A percentile compares a stretch with the other conserved stretches of the same genome.
These are phyloP conservation scores for Gambusia holbrooki DNA, from an alignment of 2,113 vertebrate genomes.

Conservation along the genomic window DNA sequence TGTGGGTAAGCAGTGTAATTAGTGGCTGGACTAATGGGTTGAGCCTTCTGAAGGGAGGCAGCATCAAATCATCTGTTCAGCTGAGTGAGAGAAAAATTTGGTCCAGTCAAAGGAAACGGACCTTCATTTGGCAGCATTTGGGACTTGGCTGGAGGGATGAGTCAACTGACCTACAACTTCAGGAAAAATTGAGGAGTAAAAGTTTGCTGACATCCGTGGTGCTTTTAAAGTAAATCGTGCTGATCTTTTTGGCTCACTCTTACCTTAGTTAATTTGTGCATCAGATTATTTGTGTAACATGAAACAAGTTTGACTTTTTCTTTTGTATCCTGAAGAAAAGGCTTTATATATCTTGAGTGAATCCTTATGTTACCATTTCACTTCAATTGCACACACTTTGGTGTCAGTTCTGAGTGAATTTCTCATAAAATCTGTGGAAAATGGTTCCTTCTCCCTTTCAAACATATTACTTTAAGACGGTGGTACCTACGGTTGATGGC, in stretches of 20 bases:
- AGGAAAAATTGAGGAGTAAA: conserved; percentile 9
- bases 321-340: too few relatives aligned
- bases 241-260: neutral
- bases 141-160: neutral
- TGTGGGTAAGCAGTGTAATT: conserved; percentile 74
- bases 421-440: too few relatives aligned
- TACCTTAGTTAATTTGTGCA: neutral
- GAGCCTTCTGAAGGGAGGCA: conserved; percentile 48
- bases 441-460: too few relatives aligned
- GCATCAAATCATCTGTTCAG: conserved; percentile 46
- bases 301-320: too few relatives aligned
- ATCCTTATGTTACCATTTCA: too few relatives aligned
- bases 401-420: too few relatives aligned
- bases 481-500: too few relatives aligned
- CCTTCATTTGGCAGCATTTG: neutral
- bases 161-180: neutral
- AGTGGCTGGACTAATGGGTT: conserved; percentile 63
- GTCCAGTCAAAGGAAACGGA: conserved; percentile 2
- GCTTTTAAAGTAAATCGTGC: neutral
- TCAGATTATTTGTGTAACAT: too few relatives aligned
- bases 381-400: too few relatives aligned
- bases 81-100: conserved; percentile 25
- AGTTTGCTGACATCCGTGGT: conserved; percentile 1
- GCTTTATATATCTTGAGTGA: too few relatives aligned
- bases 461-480: too few relatives aligned